These are phyloP conservation scores for Argynnis bischoffii DNA, from an alignment of 2,888 invertebrate genomes.

Conservation along the genomic window DNA sequence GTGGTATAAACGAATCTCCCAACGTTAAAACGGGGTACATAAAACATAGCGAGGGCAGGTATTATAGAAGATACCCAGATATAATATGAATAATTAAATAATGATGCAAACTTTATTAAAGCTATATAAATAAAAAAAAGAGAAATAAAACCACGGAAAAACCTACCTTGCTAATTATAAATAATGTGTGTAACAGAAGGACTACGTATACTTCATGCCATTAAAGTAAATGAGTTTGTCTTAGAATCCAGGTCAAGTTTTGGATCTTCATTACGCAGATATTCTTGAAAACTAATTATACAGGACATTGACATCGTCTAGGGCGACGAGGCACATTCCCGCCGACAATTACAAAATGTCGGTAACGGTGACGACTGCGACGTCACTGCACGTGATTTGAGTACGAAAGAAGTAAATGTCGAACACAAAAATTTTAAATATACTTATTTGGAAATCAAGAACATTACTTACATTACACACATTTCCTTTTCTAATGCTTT, in stretches of 20 bases:
- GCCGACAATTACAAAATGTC: conserved; percentile 67
- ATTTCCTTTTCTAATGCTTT: too few species aligned
- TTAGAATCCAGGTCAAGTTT: conserved; percentile 27
- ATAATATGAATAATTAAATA: too few species aligned
- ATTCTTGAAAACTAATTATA: conserved; percentile 36
- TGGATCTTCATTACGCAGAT: conserved; percentile 23
- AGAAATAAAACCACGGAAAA: neutral
- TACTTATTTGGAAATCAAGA: conserved; percentile 5
- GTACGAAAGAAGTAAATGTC: conserved; percentile 36
- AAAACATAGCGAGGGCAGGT: too few species aligned
- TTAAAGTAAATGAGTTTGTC: conserved; percentile 6
- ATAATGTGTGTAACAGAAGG: neutral
- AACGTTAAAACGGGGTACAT: too few species aligned
- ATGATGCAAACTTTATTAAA: too few species aligned
- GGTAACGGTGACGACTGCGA: conserved; percentile 64
- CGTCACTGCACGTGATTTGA: conserved; percentile 55
- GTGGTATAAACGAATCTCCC: too few species aligned
- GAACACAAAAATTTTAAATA: conserved; percentile 15
- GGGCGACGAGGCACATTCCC: conserved; percentile 62
- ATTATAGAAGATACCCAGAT: too few species aligned
- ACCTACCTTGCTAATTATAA: neutral
- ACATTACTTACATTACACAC: neutral
- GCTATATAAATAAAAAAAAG: too few species aligned
- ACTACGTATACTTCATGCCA: neutral
- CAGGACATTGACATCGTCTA: conserved; percentile 68